Evolutionary conservation across 2,113 vertebrate species (phyloP).

Genomic region (Saguinus midas): DNA sequence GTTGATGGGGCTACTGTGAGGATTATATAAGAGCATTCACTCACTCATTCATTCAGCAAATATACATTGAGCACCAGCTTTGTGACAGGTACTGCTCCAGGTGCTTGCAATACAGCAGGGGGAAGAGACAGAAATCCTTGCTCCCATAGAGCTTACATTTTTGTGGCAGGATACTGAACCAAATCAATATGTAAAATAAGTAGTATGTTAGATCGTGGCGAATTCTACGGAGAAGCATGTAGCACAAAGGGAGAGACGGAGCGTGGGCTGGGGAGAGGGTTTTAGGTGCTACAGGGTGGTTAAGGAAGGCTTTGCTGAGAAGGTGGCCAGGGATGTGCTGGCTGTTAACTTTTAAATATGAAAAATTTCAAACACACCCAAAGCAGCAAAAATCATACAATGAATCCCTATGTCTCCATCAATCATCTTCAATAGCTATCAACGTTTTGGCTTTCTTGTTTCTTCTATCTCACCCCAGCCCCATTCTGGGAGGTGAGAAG

Average conservation of each 20-base stretch:
- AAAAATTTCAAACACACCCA: not conserved
- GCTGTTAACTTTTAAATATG: not conserved
- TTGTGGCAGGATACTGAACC: not conserved
- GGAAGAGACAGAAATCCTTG: not conserved
- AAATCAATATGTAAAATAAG: not conserved
- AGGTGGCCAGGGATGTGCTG: not conserved
- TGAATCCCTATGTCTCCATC: not conserved
- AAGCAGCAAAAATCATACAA: not conserved
- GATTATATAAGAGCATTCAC: not conserved
- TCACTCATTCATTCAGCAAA: not conserved
- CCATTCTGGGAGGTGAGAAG: not conserved
- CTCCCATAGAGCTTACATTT: not conserved
- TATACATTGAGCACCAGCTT: not conserved
- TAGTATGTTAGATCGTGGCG: not conserved
- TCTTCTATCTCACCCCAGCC: not conserved
- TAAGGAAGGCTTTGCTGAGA: not conserved
- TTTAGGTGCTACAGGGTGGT: too few relatives aligned
- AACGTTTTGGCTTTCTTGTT: not conserved
- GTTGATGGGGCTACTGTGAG: not conserved
- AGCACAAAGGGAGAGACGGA: not conserved
- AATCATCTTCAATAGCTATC: not conserved
- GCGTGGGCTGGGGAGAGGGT: too few relatives aligned
- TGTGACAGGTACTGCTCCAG: not conserved
- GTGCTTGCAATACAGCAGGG: not conserved
- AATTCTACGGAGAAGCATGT: not conserved